phyloP scores from a whole-genome alignment of 2,888 invertebrate genomes.

The Argynnis bischoffii region DNA sequence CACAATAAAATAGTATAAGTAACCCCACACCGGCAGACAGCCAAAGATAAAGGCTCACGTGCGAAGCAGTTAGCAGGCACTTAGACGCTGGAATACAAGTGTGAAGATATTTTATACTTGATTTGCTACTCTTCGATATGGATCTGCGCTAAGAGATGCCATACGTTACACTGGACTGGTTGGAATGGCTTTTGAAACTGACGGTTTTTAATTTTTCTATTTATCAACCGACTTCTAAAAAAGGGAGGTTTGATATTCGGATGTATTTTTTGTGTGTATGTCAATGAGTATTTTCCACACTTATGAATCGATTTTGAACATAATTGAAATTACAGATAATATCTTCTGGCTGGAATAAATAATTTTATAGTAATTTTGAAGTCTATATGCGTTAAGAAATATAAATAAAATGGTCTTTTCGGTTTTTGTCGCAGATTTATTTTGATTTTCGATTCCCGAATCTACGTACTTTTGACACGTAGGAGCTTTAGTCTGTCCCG shows the following conservation, averaged over 20 bases:
- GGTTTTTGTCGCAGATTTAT: no score
- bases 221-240: no score
- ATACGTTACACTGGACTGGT: background rate
- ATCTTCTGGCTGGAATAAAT: no score
- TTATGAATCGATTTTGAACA: no score
- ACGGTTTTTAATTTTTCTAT: background rate
- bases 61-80: conserved; percentile 40
- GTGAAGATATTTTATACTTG: conserved; percentile 33
- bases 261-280: background rate
- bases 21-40: conserved; percentile 40
- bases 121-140: conserved; percentile 27
- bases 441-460: no score
- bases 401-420: no score
- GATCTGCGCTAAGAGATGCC: background rate
- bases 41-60: conserved; percentile 44
- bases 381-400: no score
- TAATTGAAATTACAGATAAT: no score
- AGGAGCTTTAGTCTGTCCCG: no score
- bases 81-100: conserved; percentile 29
- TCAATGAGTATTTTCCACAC: background rate
- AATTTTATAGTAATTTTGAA: no score
- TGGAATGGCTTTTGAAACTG: conserved; percentile 8
- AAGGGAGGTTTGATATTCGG: no score
- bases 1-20: conserved; percentile 18
- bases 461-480: no score